Evolutionary conservation across 1,140 invertebrate species (phyloP), one percentile per base, ranked within the genome.

Genomic region (Diabrotica undecimpunctata): DNA sequence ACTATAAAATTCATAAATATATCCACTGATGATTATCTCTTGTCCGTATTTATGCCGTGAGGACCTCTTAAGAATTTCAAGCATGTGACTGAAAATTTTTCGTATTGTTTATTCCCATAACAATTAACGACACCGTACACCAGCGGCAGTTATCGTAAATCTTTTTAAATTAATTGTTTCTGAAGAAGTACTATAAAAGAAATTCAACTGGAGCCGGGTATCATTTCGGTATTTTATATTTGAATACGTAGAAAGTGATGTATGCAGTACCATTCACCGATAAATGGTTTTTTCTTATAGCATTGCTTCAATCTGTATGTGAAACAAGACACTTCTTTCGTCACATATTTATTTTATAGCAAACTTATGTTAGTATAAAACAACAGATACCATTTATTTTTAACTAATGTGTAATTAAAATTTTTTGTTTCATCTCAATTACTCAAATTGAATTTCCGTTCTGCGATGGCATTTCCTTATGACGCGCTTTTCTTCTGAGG

Each of bases 71-170:
- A 57, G 37, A 10, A 57, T 57, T 38, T 57, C 55, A 57, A 57
- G 55, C 38, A 57, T 57, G 25, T 38, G 25, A 37, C 55, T 25
- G 37, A 11, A 57, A 38, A 37, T 57, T 57, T 57, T 41, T 54
- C 38, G 55, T 57, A 57, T 57, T 57, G 55, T 57, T 57, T 57
- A 57, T 57, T 37, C 35, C 55, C 55, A 57, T 25, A 10, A 57
- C 55, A 57, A 57, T 57, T 57, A 57, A 57, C 25, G 55, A 57
- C 37, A 57, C 55, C 37, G 55, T 37, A 57, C 38, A 57, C 55
- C 38, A n/a, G 35, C 10, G 36, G 36, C 55, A 57, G 36, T 57
- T 37, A 57, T 38, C 55, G 55, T 57, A 57, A 14, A 57, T 57
- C 55, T 57, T 12, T 57, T 37, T 6, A 57, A 57, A 57, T 57